Percentiles rank a stretch among this genome's conserved stretches.
These are phyloP conservation scores for Oscheius sp. DNA, from an alignment of 1,140 invertebrate species.

Conservation along the genomic window DNA sequence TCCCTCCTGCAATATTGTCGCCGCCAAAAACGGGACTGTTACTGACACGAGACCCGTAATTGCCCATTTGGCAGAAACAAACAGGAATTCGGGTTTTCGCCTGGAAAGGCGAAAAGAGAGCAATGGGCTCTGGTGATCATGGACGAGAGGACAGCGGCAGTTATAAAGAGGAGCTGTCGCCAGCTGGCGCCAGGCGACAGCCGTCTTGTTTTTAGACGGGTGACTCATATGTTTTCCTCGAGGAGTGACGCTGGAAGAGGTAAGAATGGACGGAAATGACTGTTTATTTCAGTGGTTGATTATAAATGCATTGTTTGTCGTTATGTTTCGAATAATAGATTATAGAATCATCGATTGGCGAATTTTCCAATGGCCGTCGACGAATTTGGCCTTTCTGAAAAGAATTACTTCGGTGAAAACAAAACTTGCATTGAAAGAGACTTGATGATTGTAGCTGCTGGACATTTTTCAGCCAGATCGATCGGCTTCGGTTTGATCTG, in stretches of 20 bases:
- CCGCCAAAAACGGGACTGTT: too few relatives aligned
- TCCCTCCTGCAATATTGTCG: too few relatives aligned
- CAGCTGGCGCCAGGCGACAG: neutral
- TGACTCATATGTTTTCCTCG: neutral
- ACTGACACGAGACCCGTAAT: too few relatives aligned
- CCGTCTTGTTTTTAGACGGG: neutral
- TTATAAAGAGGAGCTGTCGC: neutral
- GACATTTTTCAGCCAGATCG: neutral
- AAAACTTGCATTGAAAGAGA: neutral
- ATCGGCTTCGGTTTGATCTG: neutral
- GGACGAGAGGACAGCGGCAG: too few relatives aligned
- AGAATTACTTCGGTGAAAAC: too few relatives aligned
- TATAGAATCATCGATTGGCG: too few relatives aligned
- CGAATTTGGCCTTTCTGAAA: too few relatives aligned
- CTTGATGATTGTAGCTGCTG: neutral
- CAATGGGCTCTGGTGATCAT: neutral
- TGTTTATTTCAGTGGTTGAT: too few relatives aligned
- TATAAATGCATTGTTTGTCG: too few relatives aligned
- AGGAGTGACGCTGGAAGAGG: neutral
- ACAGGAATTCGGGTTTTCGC: neutral
- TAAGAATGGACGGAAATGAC: neutral
- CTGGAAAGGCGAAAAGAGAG: neutral
- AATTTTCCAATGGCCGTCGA: too few relatives aligned
- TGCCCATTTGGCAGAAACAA: too few relatives aligned
- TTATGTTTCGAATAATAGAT: too few relatives aligned